These are phyloP conservation scores for Epistrophella euchroma DNA, from an alignment of 2,888 invertebrate species.

Conservation along the genomic window DNA sequence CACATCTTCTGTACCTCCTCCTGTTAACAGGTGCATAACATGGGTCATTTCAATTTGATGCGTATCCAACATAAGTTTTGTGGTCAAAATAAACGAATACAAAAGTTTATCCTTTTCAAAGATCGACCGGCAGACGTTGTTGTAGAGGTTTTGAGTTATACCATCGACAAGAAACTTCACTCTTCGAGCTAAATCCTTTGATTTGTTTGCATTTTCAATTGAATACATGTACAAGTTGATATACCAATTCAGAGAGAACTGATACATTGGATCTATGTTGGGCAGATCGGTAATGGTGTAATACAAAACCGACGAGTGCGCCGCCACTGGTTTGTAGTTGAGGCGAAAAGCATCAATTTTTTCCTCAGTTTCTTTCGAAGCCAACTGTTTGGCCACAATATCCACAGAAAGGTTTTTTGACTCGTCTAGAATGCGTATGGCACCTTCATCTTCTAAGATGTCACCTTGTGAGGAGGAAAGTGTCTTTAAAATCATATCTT, in stretches of 20 bases:
- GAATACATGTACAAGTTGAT: constrained; percentile 87
- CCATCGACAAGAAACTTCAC: constrained; percentile 91
- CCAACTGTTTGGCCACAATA: constrained; percentile 92
- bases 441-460: constrained; percentile 95
- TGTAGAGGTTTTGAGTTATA: constrained; percentile 92
- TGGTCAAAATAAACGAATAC: constrained; percentile 91
- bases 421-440: constrained; percentile 93
- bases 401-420: constrained; percentile 93
- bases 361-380: constrained; percentile 91
- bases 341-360: constrained; percentile 93
- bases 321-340: constrained; percentile 93
- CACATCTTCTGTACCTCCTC: constrained; percentile 80
- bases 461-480: constrained; percentile 93
- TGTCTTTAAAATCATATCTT: constrained; percentile 94
- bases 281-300: constrained; percentile 94
- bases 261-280: constrained; percentile 97
- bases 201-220: constrained; percentile 83
- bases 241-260: constrained; percentile 97
- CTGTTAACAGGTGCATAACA: constrained; percentile 91
- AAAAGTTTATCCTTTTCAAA: constrained; percentile 95
- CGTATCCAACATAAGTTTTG: constrained; percentile 87
- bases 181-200: constrained; percentile 90
- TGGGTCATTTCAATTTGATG: constrained; percentile 87
- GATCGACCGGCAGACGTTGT: constrained; percentile 94
- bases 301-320: constrained; percentile 93